Evolutionary conservation across 2,888 invertebrate species (phyloP).

Genomic region (Mesorhabditis spiculigera): DNA sequence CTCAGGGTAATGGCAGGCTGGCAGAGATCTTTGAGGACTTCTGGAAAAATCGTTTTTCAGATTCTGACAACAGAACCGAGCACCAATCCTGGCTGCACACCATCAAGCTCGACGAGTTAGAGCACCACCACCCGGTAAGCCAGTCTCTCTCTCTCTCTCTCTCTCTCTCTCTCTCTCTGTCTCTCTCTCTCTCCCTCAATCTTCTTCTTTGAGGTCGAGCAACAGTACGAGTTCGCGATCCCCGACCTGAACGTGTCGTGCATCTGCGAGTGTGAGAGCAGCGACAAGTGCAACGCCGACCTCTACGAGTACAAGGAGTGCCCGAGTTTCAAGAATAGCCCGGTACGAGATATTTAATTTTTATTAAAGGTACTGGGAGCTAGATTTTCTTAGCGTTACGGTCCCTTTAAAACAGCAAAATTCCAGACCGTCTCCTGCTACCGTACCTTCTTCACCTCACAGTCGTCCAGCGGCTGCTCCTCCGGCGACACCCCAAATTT

Average conservation of each 20-base stretch:
- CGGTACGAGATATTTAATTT: not conserved
- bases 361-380: not conserved
- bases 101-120: conserved; percentile 43
- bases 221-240: conserved; percentile 54
- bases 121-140: conserved; percentile 53
- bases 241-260: conserved; percentile 53
- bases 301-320: conserved; percentile 36
- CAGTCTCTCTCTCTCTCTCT: not conserved
- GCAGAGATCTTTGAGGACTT: conserved; percentile 10
- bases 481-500: conserved; percentile 41
- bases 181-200: not conserved
- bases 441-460: conserved; percentile 56
- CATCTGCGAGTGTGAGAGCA: conserved; percentile 51
- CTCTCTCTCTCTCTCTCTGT: not conserved
- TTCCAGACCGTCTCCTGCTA: conserved; percentile 40
- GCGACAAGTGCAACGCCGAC: conserved; percentile 26
- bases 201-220: conserved; percentile 38
- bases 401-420: not conserved
- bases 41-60: conserved; percentile 9
- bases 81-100: conserved; percentile 46
- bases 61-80: conserved; percentile 8
- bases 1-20: conserved; percentile 7
- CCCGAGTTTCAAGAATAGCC: conserved; percentile 11
- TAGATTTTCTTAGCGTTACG: not conserved
- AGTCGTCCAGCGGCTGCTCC: conserved; percentile 46